These are phyloP conservation scores for Amblyopsis hoosieri DNA, from an alignment of 2,797 vertebrate genomes.

Conservation along the genomic window DNA sequence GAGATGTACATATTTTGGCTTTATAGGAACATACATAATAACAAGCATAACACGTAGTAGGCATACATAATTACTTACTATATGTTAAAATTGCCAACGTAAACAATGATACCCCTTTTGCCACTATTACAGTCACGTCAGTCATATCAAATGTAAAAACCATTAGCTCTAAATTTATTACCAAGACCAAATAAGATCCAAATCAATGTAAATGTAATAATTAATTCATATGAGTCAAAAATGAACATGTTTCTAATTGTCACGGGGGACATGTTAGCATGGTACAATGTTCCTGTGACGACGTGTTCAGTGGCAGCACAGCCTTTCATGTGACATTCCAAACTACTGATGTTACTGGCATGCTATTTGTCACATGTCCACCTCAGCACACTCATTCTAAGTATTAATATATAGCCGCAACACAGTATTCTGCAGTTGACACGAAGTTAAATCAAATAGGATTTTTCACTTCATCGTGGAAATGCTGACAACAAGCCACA, in stretches of 20 bases:
- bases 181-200: slow-evolving; percentile 3
- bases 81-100: no score
- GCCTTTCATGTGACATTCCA: slow-evolving; percentile 50
- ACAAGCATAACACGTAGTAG: not conserved
- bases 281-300: slow-evolving; percentile 38
- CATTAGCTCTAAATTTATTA: slow-evolving; percentile 35
- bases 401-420: not conserved
- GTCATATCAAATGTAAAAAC: no score
- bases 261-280: slow-evolving; percentile 27
- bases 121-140: no score
- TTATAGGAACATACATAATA: not conserved
- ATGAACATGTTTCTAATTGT: slow-evolving; percentile 61
- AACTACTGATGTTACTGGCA: slow-evolving; percentile 47
- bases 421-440: not conserved
- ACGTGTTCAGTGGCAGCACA: slow-evolving; percentile 38
- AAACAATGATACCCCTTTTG: no score
- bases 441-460: no score
- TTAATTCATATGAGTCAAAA: not conserved
- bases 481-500: not conserved
- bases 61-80: no score
- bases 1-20: slow-evolving; percentile 26
- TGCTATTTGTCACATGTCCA: slow-evolving; percentile 29
- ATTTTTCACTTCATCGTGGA: not conserved
- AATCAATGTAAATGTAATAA: no score
- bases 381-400: not conserved